Evolutionary conservation across 2,888 invertebrate genomes (phyloP).

Genomic region (Heliothis peltigera): DNA sequence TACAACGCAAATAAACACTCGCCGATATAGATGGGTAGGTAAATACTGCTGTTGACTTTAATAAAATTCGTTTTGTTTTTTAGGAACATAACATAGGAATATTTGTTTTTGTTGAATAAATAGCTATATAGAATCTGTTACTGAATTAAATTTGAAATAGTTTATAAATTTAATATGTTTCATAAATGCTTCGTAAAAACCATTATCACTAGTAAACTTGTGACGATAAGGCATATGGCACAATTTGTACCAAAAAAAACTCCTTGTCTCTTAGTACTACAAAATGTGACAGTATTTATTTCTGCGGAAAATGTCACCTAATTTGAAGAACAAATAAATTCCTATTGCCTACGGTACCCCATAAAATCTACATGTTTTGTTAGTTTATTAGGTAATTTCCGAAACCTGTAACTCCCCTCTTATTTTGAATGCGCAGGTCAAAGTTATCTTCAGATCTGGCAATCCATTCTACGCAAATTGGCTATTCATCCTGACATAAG

Average conservation of each 20-base stretch:
- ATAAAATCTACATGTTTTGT: slow-evolving; percentile 56
- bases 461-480: slow-evolving; percentile 82
- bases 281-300: slow-evolving; percentile 16
- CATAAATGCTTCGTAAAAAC: not conserved
- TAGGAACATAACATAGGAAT: too few relatives aligned
- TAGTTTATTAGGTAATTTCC: slow-evolving; percentile 62
- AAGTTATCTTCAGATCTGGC: slow-evolving; percentile 78
- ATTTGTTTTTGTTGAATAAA: too few relatives aligned
- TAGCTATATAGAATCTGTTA: too few relatives aligned
- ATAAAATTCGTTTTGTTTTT: too few relatives aligned
- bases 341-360: slow-evolving; percentile 21
- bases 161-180: not conserved
- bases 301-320: slow-evolving; percentile 6
- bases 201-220: not conserved
- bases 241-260: not conserved
- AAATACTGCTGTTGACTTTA: too few relatives aligned
- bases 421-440: slow-evolving; percentile 61
- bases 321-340: slow-evolving; percentile 42
- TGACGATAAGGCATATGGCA: not conserved
- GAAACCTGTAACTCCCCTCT: slow-evolving; percentile 56
- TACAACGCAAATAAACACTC: too few relatives aligned
- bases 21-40: too few relatives aligned
- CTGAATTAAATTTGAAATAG: too few relatives aligned
- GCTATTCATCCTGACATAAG: slow-evolving; percentile 81
- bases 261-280: not conserved